Evolutionary conservation across 2,113 vertebrate species (phyloP).

Genomic region (Nyctereutes procyonoides): DNA sequence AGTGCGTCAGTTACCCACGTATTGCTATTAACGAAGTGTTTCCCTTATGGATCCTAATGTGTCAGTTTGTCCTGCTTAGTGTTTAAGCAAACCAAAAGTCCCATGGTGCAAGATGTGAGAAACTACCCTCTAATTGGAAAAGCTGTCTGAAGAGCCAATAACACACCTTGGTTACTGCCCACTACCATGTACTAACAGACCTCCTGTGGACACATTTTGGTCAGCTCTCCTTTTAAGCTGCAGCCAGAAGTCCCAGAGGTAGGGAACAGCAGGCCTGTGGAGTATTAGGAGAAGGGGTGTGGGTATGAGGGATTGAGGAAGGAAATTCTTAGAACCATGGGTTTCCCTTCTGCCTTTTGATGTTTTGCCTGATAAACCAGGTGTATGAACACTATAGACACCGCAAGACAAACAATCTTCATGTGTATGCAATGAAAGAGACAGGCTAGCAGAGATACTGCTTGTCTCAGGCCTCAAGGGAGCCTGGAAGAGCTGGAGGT

Average conservation of each 20-base stretch:
- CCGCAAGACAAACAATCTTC: neutral
- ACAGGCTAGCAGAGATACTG: neutral
- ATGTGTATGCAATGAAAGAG: neutral
- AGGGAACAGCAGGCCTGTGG: neutral
- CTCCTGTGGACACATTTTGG: neutral
- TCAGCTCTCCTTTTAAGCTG: neutral
- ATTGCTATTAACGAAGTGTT: neutral
- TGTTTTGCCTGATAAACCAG: neutral
- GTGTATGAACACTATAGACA: neutral
- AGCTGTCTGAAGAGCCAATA: neutral
- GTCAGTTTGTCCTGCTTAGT: neutral
- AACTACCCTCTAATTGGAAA: neutral
- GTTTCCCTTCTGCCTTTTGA: conserved; percentile 7
- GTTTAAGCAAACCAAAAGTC: neutral
- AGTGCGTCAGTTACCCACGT: neutral
- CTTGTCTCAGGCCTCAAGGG: neutral
- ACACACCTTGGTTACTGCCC: neutral
- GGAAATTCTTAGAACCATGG: neutral
- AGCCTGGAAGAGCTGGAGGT: neutral
- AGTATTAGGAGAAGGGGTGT: neutral
- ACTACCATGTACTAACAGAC: neutral
- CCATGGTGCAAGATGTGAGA: neutral
- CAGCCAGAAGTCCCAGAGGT: neutral
- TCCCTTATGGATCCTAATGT: neutral
- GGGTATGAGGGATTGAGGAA: neutral